Base-by-base conservation (phyloP, 2,113 vertebrate genomes). In the Nematolebias whitei region DNA sequence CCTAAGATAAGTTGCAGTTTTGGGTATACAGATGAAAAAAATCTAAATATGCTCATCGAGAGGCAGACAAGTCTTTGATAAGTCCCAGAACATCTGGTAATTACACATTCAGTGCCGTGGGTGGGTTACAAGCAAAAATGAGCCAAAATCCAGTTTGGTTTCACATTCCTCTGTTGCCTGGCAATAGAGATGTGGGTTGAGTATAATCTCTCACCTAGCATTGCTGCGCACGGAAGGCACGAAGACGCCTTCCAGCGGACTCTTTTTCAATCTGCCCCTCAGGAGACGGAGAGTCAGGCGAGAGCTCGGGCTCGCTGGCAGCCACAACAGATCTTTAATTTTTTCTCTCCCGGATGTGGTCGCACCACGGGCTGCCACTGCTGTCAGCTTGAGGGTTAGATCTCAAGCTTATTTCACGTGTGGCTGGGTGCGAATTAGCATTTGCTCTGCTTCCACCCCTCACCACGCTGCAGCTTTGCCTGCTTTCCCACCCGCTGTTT, bases 371-470 rank as follows among this genome's bases (percentile, higher is more conserved):
- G 89, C 81, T 70, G 62, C 50, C 2, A 29, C 74, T 29, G 71
- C 84, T 85, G 84, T 67, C 66, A 64, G 87, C 84, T 84, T 58
- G 55, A 66, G 82, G 79, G 74, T 89, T 81, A 67, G 86, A 90
- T 87, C 90, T 82, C 40, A 32, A 92, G 89, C 91, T 92, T 85
- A 93, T 92, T 93, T 93, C 91, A 92, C 92, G 86, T 91, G 87
- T 91, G 90, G 90, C 88, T 92, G 91, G 83, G 79, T 91, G 86
- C 86, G 68, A 91, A 93, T 92, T 93, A 91, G 90, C 87, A 83
- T 85, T 89, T 80, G 82, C 87, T 82, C 82, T 76, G 76, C 84
- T 77, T 76, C 81, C 76, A 63, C 79, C 78, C 76, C 59, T 79
- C 70, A 12, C 80, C 74, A 69, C 32, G 35, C 69, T n/a, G 24